Evolutionary conservation across 2,113 vertebrate species (phyloP), one percentile per base, ranked within the genome.

Genomic region (Lepisosteus osseus): DNA sequence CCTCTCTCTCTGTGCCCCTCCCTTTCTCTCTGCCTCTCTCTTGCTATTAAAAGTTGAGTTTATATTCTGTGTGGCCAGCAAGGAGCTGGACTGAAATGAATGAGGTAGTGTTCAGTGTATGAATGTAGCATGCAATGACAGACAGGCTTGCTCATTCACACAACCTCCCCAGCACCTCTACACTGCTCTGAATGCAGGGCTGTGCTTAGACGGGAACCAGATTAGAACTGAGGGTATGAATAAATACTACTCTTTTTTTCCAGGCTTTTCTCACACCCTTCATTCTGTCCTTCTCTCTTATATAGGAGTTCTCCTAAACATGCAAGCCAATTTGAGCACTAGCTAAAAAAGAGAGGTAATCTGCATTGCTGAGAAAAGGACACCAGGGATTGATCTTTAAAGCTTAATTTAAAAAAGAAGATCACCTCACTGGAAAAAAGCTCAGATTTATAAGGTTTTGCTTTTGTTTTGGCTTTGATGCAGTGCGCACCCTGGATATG

Each of bases 181-280:
- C 12, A 12, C 56, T n/a, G 56, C 56, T 59, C 11, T n/a, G n/a
- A 59, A 59, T 59, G n/a, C 11, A 59, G 11, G 56, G 56, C 56
- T 59, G n/a, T n/a, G n/a, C 56, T 12, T 14, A 59, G 56, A 59
- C 56, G n/a, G 3, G 47, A 51, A 59, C 11, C 56, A 59, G 56
- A 59, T 59, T 59, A n/a, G 56, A n/a, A 59, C 56, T 13, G 12
- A 59, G 56, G 3, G 56, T 11, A 59, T 59, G 56, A 59, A 59
- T 59, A 59, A 59, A 59, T 59, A 59, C 56, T 59, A 12, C 56
- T 59, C 56, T 59, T 59, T 59, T 59, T 59, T 59, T 14, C 11
- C 11, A 12, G 11, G 7, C 12, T 59, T 59, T 59, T 59, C 13
- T n/a, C 4, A 12, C 13, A 12, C 56, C 56, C 13, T n/a, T n/a